These are phyloP conservation scores for Apteryx owenii DNA, from an alignment of 2,113 vertebrate genomes.

Conservation along the genomic window DNA sequence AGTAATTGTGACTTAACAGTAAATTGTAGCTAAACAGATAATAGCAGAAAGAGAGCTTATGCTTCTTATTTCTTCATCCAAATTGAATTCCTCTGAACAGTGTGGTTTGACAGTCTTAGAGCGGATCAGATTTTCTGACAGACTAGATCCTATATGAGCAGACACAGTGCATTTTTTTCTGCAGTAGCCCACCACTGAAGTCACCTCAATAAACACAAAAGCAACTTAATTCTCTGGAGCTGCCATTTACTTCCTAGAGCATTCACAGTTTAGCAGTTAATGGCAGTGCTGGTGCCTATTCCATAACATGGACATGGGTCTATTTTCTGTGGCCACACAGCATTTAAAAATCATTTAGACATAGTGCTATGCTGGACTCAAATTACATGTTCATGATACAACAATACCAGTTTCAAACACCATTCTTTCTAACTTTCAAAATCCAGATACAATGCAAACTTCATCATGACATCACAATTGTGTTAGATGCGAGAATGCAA, in stretches of 20 bases:
- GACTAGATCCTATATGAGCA: not conserved
- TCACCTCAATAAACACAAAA: not conserved
- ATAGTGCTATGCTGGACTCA: not conserved
- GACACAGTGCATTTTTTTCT: not conserved
- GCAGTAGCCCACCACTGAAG: not conserved
- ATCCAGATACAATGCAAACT: not conserved
- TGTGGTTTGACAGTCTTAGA: not conserved
- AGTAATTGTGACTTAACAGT: not conserved
- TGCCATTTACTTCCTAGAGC: not conserved
- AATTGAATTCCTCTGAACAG: not conserved
- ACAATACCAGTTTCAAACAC: not conserved
- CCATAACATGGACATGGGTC: not conserved
- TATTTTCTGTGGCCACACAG: not conserved
- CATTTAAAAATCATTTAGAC: not conserved
- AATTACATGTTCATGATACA: not conserved
- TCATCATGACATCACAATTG: not conserved
- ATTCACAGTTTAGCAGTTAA: not conserved
- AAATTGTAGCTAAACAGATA: not conserved
- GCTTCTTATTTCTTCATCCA: not conserved
- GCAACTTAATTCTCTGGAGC: not conserved
- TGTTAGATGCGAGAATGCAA: too few relatives aligned
- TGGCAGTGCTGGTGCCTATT: not conserved
- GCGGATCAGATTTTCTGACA: not conserved
- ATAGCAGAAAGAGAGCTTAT: rapidly evolving
- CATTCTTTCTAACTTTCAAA: not conserved